Percentiles rank a stretch among this genome's conserved stretches.
phyloP scores from a whole-genome alignment of 2,113 vertebrate species.

The Calidris pugnax region DNA sequence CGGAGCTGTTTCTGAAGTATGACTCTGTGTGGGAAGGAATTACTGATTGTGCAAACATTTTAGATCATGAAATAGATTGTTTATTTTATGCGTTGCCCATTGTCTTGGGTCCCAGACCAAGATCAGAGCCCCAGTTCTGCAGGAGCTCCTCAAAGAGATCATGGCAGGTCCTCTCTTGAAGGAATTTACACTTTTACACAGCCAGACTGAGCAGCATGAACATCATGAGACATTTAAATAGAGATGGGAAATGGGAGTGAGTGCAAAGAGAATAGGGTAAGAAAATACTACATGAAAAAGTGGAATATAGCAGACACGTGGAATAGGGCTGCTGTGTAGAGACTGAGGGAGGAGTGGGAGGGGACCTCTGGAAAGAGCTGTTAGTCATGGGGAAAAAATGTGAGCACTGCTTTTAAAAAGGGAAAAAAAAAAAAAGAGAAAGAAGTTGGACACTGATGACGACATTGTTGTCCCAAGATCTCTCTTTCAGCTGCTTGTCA shows the following conservation, averaged over 20 bases:
- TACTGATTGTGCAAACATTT: conserved; percentile 8
- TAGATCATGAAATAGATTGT: not conserved
- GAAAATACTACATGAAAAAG: not conserved
- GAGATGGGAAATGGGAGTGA: not conserved
- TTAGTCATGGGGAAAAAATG: conserved; percentile 25
- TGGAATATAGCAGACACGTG: not conserved
- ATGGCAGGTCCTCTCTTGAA: not conserved
- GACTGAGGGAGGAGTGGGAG: conserved; percentile 11
- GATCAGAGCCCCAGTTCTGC: not conserved
- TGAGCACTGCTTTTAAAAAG: not conserved
- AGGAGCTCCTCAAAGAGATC: not conserved
- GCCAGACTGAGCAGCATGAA: not conserved
- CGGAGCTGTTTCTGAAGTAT: not conserved
- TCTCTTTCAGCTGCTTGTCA: conserved; percentile 27
- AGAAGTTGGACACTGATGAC: not conserved
- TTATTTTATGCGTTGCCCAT: not conserved
- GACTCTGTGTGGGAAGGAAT: conserved; percentile 3
- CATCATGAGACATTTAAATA: not conserved
- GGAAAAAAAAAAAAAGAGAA: not conserved
- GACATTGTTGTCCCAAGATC: not conserved
- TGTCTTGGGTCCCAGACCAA: not conserved
- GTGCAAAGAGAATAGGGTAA: not conserved
- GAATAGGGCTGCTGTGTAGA: not conserved
- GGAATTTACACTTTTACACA: not conserved
- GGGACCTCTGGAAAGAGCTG: not conserved